Evolutionary conservation across 1,140 invertebrate genomes (phyloP), one percentile per base, ranked within the genome.

Genomic region (Pogonomyrmex barbatus): DNA sequence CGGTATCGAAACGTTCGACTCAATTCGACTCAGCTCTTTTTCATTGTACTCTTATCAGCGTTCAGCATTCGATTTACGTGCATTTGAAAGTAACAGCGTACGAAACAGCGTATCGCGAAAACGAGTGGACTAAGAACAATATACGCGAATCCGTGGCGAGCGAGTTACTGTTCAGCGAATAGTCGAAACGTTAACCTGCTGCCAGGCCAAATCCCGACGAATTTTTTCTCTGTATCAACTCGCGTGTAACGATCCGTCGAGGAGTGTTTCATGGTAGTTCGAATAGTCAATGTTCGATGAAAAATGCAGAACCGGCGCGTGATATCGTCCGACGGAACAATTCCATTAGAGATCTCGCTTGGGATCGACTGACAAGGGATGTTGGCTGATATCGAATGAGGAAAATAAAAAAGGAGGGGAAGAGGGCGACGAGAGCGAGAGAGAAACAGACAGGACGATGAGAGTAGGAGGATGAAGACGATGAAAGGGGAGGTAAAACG

Each of bases 291-390:
- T 88, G 89, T 85, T 78, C 63, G 89, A 90, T 90, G 86, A 90
- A 90, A 90, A 90, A 90, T 90, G 81, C 82, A 90, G 88, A 90
- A 87, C 77, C 65, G 86, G 67, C 62, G 68, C 63, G 45, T 83
- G 88, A 87, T 90, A 89, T 88, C 76, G 86, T 77, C 70, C 76
- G 82, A 90, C 68, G 88, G 88, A 89, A 90, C 89, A 90, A 90
- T 90, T 90, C 89, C 88, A 90, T 90, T 90, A 90, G 89, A 90
- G 89, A 85, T 88, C 73, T 67, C 89, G 88, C 89, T 67, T 85
- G 86, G 89, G 86, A 90, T 87, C 88, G 81, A 70, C 81, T 88
- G 89, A 90, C 88, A 70, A 81, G 86, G 86, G 88, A 89, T 87
- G 88, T 81, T 81, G 89, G 78, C 33, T 12, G 88, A 76, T 58